Percentiles rank a stretch among this genome's conserved stretches.
These are phyloP conservation scores for Carabus problematicus DNA, from an alignment of 2,888 invertebrate species.

Conservation along the genomic window DNA sequence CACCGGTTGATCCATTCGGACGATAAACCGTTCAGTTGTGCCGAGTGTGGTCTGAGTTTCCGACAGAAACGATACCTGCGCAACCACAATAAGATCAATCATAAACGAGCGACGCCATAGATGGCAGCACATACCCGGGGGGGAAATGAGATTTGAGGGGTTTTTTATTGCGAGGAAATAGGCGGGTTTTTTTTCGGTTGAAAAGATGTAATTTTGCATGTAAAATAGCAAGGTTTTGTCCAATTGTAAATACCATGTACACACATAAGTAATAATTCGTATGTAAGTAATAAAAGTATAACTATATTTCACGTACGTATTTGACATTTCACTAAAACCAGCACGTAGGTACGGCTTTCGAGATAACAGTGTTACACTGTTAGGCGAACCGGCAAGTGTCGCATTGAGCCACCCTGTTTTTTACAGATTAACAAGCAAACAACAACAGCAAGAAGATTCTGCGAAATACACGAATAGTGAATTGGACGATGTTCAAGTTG, in stretches of 20 bases:
- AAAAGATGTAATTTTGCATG: too few relatives aligned
- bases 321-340: background rate
- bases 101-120: constrained; percentile 49
- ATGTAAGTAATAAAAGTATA: too few relatives aligned
- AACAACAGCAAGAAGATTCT: constrained; percentile 45
- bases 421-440: constrained; percentile 26
- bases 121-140: background rate
- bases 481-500: background rate
- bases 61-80: constrained; percentile 63
- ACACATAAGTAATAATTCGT: too few relatives aligned
- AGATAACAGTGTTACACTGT: background rate
- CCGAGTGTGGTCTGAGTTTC: constrained; percentile 59
- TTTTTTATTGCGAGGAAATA: too few relatives aligned
- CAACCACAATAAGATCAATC: constrained; percentile 61
- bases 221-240: constrained; percentile 7
- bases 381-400: too few relatives aligned
- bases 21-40: constrained; percentile 62
- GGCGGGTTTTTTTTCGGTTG: too few relatives aligned
- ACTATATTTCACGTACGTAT: too few relatives aligned
- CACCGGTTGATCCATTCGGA: constrained; percentile 64
- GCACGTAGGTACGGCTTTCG: too few relatives aligned
- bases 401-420: background rate
- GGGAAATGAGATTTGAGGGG: too few relatives aligned
- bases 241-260: too few relatives aligned
- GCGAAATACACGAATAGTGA: constrained; percentile 46